A percentile compares a stretch with the other conserved stretches of the same genome.
Conservation (phyloP, 2,113 vertebrate genomes). For the Prunella fulvescens region DNA sequence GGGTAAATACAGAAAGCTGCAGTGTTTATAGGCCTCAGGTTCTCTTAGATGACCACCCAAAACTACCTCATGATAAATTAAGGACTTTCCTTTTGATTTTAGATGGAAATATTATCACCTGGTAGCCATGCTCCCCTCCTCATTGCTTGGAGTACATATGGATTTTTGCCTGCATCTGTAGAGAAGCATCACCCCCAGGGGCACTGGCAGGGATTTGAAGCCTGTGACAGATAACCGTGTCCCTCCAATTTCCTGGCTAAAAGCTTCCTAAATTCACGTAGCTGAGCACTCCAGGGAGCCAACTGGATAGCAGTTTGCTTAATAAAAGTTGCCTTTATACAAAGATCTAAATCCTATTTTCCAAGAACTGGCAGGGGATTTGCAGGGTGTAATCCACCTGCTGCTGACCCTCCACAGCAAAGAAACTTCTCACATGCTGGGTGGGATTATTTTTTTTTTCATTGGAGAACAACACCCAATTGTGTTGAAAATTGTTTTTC, state of each 20-base stretch:
- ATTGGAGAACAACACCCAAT: neutral
- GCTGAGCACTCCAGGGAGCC: slow-evolving; percentile 28
- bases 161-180: neutral
- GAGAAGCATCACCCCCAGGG: neutral
- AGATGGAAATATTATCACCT: neutral
- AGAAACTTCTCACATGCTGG: neutral
- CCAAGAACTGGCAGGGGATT: slow-evolving; percentile 49
- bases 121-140: neutral
- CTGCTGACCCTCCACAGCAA: neutral
- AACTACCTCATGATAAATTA: neutral
- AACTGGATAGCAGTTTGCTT: slow-evolving; percentile 21
- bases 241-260: slow-evolving; percentile 55
- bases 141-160: neutral
- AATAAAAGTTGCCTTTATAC: slow-evolving; percentile 63
- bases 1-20: neutral
- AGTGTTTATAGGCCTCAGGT: neutral
- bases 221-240: slow-evolving; percentile 19
- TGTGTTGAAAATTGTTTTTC: neutral
- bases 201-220: neutral
- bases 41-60: neutral
- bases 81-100: neutral
- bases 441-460: neutral
- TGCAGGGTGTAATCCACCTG: slow-evolving; percentile 52
- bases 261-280: slow-evolving; percentile 36
- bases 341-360: slow-evolving; percentile 63